phyloP scores from a whole-genome alignment of 2,113 vertebrate species.

The Misgurnus anguillicaudatus region DNA sequence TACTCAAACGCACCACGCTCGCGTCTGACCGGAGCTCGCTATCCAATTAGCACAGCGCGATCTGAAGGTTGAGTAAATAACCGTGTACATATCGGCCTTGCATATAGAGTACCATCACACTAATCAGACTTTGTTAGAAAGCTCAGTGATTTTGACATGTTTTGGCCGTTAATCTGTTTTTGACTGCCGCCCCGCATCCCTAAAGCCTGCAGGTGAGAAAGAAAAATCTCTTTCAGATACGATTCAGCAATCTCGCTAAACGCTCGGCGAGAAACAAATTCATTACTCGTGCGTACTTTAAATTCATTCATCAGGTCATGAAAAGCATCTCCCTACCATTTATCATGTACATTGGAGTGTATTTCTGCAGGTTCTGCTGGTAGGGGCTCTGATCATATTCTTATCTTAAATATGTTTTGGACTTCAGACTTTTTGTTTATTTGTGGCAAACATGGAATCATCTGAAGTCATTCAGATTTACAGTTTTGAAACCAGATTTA shows the following conservation, averaged over 20 bases:
- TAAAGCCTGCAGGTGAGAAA: not conserved
- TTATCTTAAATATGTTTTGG: constrained; percentile 8
- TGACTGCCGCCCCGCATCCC: not conserved
- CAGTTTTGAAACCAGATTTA: not conserved
- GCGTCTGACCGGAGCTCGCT: constrained; percentile 10
- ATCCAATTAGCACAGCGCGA: constrained; percentile 33
- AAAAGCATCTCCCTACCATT: constrained; percentile 4
- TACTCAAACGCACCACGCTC: constrained; percentile 19
- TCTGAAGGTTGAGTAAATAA: constrained; percentile 43
- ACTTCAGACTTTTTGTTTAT: constrained; percentile 15
- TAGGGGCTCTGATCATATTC: not conserved
- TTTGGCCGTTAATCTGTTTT: not conserved
- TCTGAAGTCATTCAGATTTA: not conserved
- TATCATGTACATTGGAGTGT: not conserved
- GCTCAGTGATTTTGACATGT: not conserved
- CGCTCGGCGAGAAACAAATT: constrained; percentile 35
- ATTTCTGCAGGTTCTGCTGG: constrained; percentile 9
- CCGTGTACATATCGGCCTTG: not conserved
- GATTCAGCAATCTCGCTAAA: constrained; percentile 14
- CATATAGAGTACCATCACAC: not conserved
- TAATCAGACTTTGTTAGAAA: not conserved
- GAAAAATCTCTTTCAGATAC: not conserved
- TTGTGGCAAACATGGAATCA: not conserved
- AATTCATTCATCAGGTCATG: constrained; percentile 24
- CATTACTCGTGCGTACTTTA: not conserved